These are phyloP conservation scores for Eudorcas thomsonii DNA, from an alignment of 2,113 vertebrate species.

Conservation along the genomic window DNA sequence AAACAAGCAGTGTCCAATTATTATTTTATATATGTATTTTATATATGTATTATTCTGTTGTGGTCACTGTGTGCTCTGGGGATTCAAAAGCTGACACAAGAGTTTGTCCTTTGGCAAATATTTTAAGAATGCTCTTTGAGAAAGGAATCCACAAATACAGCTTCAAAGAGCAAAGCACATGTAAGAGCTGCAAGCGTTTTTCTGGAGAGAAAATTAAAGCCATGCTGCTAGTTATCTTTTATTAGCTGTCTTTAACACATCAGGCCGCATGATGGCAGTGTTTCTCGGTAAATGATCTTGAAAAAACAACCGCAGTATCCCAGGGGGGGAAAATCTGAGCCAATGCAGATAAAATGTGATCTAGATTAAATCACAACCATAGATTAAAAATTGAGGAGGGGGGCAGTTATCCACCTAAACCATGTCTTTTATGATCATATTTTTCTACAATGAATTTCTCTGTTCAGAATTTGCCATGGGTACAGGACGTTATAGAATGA, in stretches of 20 bases:
- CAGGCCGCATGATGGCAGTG: constrained; percentile 60
- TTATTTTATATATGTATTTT: neutral
- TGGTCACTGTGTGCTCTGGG: neutral
- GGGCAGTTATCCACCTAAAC: neutral
- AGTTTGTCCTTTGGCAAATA: neutral
- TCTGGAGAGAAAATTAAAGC: neutral
- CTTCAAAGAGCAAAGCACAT: neutral
- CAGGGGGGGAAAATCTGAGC: fast-evolving
- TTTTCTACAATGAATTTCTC: constrained; percentile 16
- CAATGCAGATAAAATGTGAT: constrained; percentile 51
- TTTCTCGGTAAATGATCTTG: constrained; percentile 47
- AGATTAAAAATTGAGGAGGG: neutral
- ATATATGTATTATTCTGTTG: neutral
- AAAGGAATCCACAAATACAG: neutral
- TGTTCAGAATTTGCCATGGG: neutral
- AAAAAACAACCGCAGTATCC: neutral
- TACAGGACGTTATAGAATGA: neutral
- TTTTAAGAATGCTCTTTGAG: neutral
- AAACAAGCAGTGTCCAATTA: neutral
- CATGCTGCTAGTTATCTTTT: fast-evolving
- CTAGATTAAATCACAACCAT: constrained; percentile 49
- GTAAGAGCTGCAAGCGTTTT: neutral
- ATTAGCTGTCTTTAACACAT: neutral
- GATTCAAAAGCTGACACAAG: neutral
- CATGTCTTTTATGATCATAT: constrained; percentile 9